phyloP scores from a whole-genome alignment of 92 coral and sea anemone genomes.

The Nematostella vectensis region DNA sequence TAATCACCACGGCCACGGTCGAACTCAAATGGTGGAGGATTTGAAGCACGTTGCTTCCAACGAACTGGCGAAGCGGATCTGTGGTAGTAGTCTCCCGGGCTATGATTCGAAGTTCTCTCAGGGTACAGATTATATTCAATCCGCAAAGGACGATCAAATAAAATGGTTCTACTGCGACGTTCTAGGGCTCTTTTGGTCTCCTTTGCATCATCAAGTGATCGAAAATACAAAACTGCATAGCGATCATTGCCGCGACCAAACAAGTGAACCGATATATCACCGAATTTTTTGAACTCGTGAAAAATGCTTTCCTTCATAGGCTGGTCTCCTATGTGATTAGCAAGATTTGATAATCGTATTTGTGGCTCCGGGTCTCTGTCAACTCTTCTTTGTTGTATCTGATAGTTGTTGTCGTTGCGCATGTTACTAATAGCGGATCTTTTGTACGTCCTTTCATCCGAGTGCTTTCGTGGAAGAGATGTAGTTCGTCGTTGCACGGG shows the following conservation, averaged over 20 bases:
- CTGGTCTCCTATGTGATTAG: conserved; percentile 81
- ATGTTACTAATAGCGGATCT: conserved; percentile 76
- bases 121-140: conserved; percentile 68
- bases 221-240: conserved; percentile 94
- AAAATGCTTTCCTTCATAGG: conserved; percentile 78
- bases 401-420: conserved; percentile 90
- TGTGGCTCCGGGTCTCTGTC: conserved; percentile 88
- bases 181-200: conserved; percentile 89
- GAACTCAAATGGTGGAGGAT: conserved; percentile 42
- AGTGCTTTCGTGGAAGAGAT: conserved; percentile 72
- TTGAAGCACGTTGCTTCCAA: conserved; percentile 55
- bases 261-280: conserved; percentile 85
- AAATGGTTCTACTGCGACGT: conserved; percentile 75
- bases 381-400: conserved; percentile 67
- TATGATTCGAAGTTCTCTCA: conserved; percentile 69
- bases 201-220: conserved; percentile 85
- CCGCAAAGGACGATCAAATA: conserved; percentile 81
- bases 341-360: conserved; percentile 81
- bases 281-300: conserved; percentile 98
- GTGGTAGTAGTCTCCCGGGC: conserved; percentile 73
- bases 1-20: conserved; percentile 71
- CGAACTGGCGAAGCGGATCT: conserved; percentile 62
- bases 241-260: conserved; percentile 98
- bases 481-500: conserved; percentile 96
- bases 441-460: conserved; percentile 89